phyloP scores from a whole-genome alignment of 2,888 invertebrate species.

The Keiferia lycopersicella region DNA sequence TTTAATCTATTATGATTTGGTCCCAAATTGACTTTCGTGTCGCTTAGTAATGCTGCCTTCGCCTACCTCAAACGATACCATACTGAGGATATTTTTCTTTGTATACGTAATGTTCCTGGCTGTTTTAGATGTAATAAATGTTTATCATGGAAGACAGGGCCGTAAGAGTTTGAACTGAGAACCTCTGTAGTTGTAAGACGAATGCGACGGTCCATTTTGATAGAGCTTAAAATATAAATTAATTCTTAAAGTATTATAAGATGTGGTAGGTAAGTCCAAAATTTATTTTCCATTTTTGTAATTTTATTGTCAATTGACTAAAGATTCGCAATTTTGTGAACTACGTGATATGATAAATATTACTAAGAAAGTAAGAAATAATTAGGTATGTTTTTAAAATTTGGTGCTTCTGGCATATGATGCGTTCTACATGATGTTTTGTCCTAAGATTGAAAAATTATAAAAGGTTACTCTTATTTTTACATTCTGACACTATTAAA shows the following conservation, averaged over 20 bases:
- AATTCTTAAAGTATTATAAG: constrained; percentile 4
- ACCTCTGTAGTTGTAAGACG: neutral
- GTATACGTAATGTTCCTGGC: neutral
- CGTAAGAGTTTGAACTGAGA: neutral
- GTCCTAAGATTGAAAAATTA: neutral
- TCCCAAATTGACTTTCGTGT: too few relatives aligned
- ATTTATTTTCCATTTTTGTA: neutral
- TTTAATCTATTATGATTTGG: too few relatives aligned
- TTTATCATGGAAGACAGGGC: neutral
- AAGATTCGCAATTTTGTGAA: neutral
- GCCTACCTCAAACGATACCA: too few relatives aligned
- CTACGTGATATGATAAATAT: constrained; percentile 5
- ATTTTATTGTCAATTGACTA: constrained; percentile 7
- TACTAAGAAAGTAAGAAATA: neutral
- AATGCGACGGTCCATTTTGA: neutral
- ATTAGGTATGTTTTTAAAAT: too few relatives aligned
- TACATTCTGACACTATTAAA: too few relatives aligned
- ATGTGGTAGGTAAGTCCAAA: neutral
- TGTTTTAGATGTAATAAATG: constrained; percentile 4
- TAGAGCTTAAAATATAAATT: neutral
- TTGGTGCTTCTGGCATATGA: constrained; percentile 12
- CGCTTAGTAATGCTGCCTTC: too few relatives aligned
- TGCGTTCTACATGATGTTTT: neutral
- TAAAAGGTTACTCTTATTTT: too few relatives aligned
- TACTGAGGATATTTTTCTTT: too few relatives aligned